These are phyloP conservation scores for Lordiphosa stackelbergi DNA, from an alignment of 1,140 invertebrate genomes.

Conservation along the genomic window DNA sequence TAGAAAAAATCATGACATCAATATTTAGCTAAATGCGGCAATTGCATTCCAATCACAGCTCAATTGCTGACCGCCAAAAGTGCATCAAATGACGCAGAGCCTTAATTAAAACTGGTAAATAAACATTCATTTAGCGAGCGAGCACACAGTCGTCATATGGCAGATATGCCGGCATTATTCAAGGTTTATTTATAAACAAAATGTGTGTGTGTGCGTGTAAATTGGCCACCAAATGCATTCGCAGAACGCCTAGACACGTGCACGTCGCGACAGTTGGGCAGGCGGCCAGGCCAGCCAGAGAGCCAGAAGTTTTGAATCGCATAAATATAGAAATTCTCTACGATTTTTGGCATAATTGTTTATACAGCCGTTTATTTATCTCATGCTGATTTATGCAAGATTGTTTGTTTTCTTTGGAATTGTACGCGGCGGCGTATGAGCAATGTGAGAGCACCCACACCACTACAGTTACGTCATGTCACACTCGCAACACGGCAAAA, in stretches of 20 bases:
- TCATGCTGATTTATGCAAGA: conserved; percentile 5
- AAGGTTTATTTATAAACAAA: conserved; percentile 70
- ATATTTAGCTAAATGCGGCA: not conserved
- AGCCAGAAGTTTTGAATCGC: too few species aligned
- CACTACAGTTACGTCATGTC: conserved; percentile 56
- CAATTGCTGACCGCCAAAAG: conserved; percentile 2
- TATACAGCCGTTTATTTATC: conserved; percentile 9
- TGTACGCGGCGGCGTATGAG: conserved; percentile 66
- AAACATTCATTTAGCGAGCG: conserved; percentile 9
- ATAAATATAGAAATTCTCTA: conserved; percentile 5
- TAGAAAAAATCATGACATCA: conserved; percentile 17
- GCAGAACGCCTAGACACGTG: conserved; percentile 35
- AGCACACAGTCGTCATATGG: not conserved
- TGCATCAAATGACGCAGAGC: conserved; percentile 36
- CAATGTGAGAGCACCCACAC: conserved; percentile 37
- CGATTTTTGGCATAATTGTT: not conserved
- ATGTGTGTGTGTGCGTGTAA: conserved; percentile 21
- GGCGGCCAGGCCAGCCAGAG: conserved; percentile 31
- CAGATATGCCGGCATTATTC: conserved; percentile 54
- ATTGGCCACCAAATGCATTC: conserved; percentile 42
- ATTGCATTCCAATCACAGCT: conserved; percentile 16
- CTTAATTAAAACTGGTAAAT: conserved; percentile 26
- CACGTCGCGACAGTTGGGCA: conserved; percentile 50
- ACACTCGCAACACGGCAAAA: conserved; percentile 14
- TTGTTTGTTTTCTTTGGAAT: conserved; percentile 54